Evolutionary conservation across 2,888 invertebrate genomes (phyloP).

Genomic region (Lepidocyrtinus sp.): DNA sequence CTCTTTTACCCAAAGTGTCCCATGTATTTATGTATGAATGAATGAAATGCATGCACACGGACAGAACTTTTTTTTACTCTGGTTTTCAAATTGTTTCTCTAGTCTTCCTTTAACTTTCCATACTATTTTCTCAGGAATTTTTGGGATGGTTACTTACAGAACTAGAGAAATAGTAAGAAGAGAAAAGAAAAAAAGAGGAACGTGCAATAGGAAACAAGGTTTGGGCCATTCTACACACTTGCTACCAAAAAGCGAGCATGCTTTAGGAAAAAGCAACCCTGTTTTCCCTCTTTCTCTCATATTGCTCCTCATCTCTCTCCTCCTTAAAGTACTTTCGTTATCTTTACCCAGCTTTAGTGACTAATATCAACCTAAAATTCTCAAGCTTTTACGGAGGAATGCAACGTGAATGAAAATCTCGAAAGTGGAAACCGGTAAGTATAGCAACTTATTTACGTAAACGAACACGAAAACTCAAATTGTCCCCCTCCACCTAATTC

Average conservation of each 20-base stretch:
- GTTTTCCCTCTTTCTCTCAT: slow-evolving; percentile 61
- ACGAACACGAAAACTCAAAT: too few relatives aligned
- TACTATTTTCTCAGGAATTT: slow-evolving; percentile 53
- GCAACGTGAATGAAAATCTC: too few relatives aligned
- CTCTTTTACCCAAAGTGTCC: too few relatives aligned
- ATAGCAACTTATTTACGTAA: too few relatives aligned
- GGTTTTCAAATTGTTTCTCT: slow-evolving; percentile 50
- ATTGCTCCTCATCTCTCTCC: slow-evolving; percentile 59
- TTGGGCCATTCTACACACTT: slow-evolving; percentile 70
- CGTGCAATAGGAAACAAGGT: slow-evolving; percentile 69
- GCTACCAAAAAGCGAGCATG: slow-evolving; percentile 67
- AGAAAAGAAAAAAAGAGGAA: slow-evolving; percentile 35
- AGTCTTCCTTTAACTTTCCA: slow-evolving; percentile 26
- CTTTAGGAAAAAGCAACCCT: slow-evolving; percentile 65
- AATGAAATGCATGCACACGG: slow-evolving; percentile 17
- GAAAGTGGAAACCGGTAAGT: too few relatives aligned
- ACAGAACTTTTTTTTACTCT: slow-evolving; percentile 50
- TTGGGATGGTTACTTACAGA: slow-evolving; percentile 37
- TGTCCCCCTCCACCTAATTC: too few relatives aligned
- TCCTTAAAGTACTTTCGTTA: slow-evolving; percentile 65
- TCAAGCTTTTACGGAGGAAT: too few relatives aligned
- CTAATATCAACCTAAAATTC: too few relatives aligned
- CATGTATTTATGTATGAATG: slow-evolving; percentile 30
- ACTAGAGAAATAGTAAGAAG: slow-evolving; percentile 4
- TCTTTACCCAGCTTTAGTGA: too few relatives aligned